Base-by-base conservation (phyloP, 2,797 vertebrate genomes). In the Austrolebias charrua region DNA sequence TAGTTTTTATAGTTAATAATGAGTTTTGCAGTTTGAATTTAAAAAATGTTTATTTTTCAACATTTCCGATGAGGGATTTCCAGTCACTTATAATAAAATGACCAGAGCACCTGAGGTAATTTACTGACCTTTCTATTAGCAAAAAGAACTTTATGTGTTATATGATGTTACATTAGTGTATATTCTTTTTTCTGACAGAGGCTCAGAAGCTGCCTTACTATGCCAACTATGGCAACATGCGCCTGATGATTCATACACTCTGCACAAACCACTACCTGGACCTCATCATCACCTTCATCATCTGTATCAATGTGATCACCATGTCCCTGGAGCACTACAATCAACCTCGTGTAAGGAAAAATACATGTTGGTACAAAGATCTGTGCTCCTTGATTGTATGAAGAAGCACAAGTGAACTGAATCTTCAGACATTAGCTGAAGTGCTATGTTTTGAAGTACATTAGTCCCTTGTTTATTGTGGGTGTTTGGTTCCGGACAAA, bases 271-370 rank as follows among this genome's bases (percentile, higher is more conserved):
- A 98, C 92, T 96, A 98, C 81, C 90, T 98, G 92, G 97, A 98
- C 88, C 93, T 98, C 84, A 96, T 94, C 84, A 97, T 98, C 92
- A 98, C 96, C 80, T 95, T 96, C 85, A 95, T 97, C 86, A 98
- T 98, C 92, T 97, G 97, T 86, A 94, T 98, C 91, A 98, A 98
- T 0, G 97, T 98, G 73, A 92, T 98, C 88, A 98, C 97, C 84
- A 98, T 98, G 97, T 97, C 95, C 43, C 90, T 98, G 92, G 97
- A 98, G 88, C 96, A 98, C 92, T 98, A 95, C 91, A 95, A 93
- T 82, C 96, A 98, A 60, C 96, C 97, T 76, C 92, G 52, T 20
- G 88, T 91, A 84, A 89, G 84, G 20, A 10, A 10, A 35, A 57
- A 28, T 49, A 9, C 38, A 19, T 49, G 28, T 33, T 33, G 31